phyloP scores from a whole-genome alignment of 2,113 vertebrate genomes.

The Hyla sarda region DNA sequence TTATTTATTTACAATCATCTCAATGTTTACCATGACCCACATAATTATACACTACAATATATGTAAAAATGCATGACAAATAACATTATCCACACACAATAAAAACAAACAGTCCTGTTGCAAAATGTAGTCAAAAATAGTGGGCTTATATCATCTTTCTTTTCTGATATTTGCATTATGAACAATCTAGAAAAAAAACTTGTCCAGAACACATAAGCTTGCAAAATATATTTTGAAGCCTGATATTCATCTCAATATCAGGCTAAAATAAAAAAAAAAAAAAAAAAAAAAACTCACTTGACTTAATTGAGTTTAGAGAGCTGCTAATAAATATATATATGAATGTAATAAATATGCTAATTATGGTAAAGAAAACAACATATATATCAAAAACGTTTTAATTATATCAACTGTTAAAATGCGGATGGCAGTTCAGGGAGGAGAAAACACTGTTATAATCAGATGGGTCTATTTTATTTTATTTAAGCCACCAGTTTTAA shows the following conservation, averaged over 20 bases:
- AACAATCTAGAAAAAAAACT: not conserved
- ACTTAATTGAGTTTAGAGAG: slow-evolving; percentile 28
- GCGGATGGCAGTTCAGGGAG: not conserved
- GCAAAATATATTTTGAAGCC: not conserved
- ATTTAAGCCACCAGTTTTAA: not conserved
- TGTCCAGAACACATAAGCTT: not conserved
- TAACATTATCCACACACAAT: too few relatives aligned
- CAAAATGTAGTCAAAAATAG: not conserved
- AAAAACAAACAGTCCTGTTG: too few relatives aligned
- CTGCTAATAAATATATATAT: too few relatives aligned
- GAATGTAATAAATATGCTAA: not conserved
- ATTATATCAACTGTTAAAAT: slow-evolving; percentile 2
- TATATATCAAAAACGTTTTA: slow-evolving; percentile 35
- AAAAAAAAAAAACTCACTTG: too few relatives aligned
- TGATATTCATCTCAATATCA: slow-evolving; percentile 7
- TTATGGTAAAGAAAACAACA: not conserved
- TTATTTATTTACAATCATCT: too few relatives aligned
- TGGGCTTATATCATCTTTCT: not conserved
- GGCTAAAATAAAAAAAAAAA: not conserved
- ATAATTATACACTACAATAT: too few relatives aligned
- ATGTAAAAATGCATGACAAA: too few relatives aligned
- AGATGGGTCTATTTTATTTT: not conserved
- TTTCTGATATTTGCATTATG: not conserved
- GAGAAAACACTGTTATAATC: not conserved
- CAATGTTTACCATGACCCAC: too few relatives aligned